Base-by-base conservation (phyloP, 2,797 vertebrate genomes). In the Arrhamphus sclerolepis region DNA sequence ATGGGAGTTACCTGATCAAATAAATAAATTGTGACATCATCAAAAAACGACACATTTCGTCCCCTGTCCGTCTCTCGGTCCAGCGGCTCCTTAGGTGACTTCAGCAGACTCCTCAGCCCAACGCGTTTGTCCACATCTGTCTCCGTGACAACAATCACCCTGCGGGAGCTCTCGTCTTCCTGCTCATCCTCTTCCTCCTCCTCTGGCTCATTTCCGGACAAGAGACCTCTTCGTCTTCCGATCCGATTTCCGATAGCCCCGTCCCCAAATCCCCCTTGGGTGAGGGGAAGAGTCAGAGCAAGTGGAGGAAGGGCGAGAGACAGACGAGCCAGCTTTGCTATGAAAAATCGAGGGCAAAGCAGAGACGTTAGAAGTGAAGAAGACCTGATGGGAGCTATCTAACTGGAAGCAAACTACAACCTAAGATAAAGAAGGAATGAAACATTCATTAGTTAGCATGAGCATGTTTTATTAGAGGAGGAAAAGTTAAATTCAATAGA, bases 21-120 rank as follows among this genome's bases (percentile, higher is more conserved):
- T 62, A 97, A 94, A 91, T 96, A 96, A 83, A 98, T 93, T 13
- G 96, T 97, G 90, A 97, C 96, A 91, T 98, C 95, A 89, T 97
- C 96, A 87, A 96, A 96, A 89, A 98, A 98, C 78, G 96, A 98
- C 85, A 98, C 96, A 41, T 96, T 98, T 75, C 92, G 91, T 80
- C 91, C 95, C 85, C 89, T 93, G 90, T 95, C 94, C 74, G 88
- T 91, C 62, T 95, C 94, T 76, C 90, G 93, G 80, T 96, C 94
- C 80, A 92, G 86, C 6, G 90, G 80, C 28, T 96, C 95, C 77
- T 94, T 95, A 48, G 95, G 96, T 1, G 95, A 96, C 77, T 97
- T 98, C 82, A 98, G 91, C 63, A 96, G 90, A 73, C 96, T 97
- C 80, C 96, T 93, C 68, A 98, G 87, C 9, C 95, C 94, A 4